Conservation (phyloP, 2,797 vertebrate genomes). For the Rhinogobio ventralis region DNA sequence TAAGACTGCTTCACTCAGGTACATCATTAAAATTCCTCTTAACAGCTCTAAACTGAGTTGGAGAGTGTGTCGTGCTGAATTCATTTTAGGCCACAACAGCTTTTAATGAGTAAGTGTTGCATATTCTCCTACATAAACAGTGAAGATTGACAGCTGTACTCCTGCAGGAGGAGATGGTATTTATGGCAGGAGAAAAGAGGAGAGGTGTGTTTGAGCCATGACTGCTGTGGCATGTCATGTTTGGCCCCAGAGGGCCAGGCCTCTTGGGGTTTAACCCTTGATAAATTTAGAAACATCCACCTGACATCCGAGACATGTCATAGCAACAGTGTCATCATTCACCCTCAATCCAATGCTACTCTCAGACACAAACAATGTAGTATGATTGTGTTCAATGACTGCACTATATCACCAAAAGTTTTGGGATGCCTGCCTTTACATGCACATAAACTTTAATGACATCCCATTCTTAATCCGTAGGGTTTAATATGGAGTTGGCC, state of each 20-base stretch:
- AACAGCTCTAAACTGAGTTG: not conserved
- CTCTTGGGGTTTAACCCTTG: conserved; percentile 38
- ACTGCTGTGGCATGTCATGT: conserved; percentile 40
- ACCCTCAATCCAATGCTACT: not conserved
- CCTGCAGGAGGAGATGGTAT: conserved; percentile 33
- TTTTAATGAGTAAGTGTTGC: conserved; percentile 53
- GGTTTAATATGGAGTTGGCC: too few species aligned
- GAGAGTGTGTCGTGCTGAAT: not conserved
- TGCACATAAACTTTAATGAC: too few species aligned
- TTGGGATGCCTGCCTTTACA: too few species aligned
- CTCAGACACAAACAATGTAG: not conserved
- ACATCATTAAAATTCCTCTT: conserved; percentile 27
- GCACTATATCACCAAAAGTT: not conserved
- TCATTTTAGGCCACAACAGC: conserved; percentile 21
- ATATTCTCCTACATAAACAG: conserved; percentile 52
- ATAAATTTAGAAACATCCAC: conserved; percentile 33
- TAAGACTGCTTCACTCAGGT: conserved; percentile 65
- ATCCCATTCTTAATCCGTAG: too few species aligned
- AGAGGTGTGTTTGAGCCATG: conserved; percentile 13
- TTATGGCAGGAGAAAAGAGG: conserved; percentile 18
- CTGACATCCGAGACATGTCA: conserved; percentile 11
- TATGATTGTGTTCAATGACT: not conserved
- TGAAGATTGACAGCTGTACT: conserved; percentile 38
- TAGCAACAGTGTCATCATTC: not conserved
- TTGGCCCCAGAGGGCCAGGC: conserved; percentile 15